These are phyloP conservation scores for Dione juno DNA, from an alignment of 2,888 invertebrate species.

Conservation along the genomic window DNA sequence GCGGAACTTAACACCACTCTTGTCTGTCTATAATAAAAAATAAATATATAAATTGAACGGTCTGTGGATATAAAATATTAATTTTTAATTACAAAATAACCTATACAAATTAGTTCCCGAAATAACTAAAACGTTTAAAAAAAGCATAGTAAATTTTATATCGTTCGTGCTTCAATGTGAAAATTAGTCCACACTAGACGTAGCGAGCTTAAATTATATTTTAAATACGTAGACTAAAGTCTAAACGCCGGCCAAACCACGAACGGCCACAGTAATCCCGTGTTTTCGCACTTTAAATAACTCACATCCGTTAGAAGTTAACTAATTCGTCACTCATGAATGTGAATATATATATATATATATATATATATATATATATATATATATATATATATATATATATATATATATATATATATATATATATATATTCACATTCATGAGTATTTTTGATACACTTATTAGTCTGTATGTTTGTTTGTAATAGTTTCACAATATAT, in stretches of 20 bases:
- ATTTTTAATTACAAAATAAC: too few relatives aligned
- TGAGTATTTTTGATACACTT: too few relatives aligned
- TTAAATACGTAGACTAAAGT: background rate
- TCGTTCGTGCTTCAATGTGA: background rate
- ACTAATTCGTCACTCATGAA: slow-evolving; percentile 23
- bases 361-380: background rate
- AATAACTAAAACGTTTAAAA: background rate
- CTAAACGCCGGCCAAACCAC: background rate
- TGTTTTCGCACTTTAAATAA: slow-evolving; percentile 25
- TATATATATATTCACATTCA: too few relatives aligned
- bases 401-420: background rate
- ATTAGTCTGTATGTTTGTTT: too few relatives aligned
- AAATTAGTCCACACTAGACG: background rate
- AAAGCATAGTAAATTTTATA: background rate
- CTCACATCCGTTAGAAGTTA: slow-evolving; percentile 11
- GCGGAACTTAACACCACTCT: too few relatives aligned
- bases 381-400: too few relatives aligned
- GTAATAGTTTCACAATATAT: too few relatives aligned
- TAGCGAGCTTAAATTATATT: slow-evolving; percentile 7
- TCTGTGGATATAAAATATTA: too few relatives aligned
- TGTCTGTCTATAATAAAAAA: too few relatives aligned
- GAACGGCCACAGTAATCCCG: slow-evolving; percentile 10
- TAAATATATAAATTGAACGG: too few relatives aligned
- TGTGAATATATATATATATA: background rate
- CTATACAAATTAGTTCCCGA: background rate